Evolutionary conservation across 2,888 invertebrate species (phyloP), one percentile per base, ranked within the genome.

Genomic region (Eretmocerus hayati): DNA sequence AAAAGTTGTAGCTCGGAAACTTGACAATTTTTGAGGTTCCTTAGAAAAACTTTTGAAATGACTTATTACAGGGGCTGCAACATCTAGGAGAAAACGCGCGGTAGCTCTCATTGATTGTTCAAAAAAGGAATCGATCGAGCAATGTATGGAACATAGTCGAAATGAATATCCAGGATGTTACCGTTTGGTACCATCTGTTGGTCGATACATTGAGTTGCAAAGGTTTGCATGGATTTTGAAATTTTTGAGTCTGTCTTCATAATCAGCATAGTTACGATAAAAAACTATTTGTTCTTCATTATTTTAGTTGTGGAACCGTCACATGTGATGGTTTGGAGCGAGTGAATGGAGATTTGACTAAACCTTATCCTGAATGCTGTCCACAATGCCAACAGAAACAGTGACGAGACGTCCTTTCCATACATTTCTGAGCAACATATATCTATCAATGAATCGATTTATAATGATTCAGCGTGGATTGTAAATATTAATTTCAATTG

Each of bases 301-400:
- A 26, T 36, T 47, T 11, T 22, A 47, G 47, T 15, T 47, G 47
- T 13, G 41, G 41, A 18, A 22, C 3, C 15, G 22, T 41, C 11
- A 11, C 2, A 2, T 47, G 47, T 22, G 36, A 36, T 18, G 18
- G 16, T 31, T n/a, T 26, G 20, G 32, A 26, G 19, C 11, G 21
- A 9, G 36, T 21, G 9, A 5, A 8, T 16, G 48, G 39, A 33
- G 23, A 48, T 39, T 26, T 39, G 20, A 43, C 20, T 26, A 43
- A 42, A 23, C 38, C 48, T 13, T 48, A 43, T 23, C 48, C 48
- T 23, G 22, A 39, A 3, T 48, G 48, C 11, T 48, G 48, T 5
- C 4, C n/a, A 19, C 31, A 31, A 18, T 47, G 47, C 18, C 30
- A 13, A 13, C 2, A 16, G n/a, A n/a, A n/a, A n/a, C n/a, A n/a